Conservation (phyloP, 2,888 invertebrate species). For the Pachymerium ferrugineum region DNA sequence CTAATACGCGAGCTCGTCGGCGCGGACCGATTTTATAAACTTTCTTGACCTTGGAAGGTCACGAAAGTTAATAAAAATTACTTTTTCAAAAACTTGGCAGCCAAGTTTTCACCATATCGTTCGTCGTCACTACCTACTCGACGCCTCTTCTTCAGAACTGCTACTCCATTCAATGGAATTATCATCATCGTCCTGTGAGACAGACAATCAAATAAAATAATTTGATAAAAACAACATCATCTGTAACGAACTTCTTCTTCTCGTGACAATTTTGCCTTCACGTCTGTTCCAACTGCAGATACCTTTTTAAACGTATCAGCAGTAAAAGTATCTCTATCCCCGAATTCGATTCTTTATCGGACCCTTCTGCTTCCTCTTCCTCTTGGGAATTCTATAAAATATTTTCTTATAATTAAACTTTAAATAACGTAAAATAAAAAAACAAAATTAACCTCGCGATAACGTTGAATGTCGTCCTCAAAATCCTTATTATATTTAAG, state of each 20-base stretch:
- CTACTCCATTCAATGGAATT: constrained; percentile 79
- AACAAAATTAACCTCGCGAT: constrained; percentile 56
- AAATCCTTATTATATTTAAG: constrained; percentile 86
- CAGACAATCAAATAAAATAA: not conserved
- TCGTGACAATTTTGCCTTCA: constrained; percentile 34
- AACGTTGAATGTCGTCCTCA: constrained; percentile 79
- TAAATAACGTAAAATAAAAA: constrained; percentile 6
- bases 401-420: not conserved
- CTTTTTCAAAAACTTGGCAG: constrained; percentile 76
- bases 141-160: constrained; percentile 72
- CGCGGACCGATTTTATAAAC: too few species aligned
- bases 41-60: too few species aligned
- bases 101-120: constrained; percentile 53
- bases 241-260: constrained; percentile 50
- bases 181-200: constrained; percentile 47
- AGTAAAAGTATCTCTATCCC: constrained; percentile 35
- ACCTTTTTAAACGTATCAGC: constrained; percentile 34
- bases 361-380: constrained; percentile 78
- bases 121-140: constrained; percentile 76
- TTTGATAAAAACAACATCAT: not conserved
- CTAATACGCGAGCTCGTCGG: too few species aligned
- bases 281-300: constrained; percentile 20
- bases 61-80: not conserved
- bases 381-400: constrained; percentile 63
- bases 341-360: constrained; percentile 50